Base-by-base conservation (phyloP, 2,113 vertebrate species). In the Canis aureus region DNA sequence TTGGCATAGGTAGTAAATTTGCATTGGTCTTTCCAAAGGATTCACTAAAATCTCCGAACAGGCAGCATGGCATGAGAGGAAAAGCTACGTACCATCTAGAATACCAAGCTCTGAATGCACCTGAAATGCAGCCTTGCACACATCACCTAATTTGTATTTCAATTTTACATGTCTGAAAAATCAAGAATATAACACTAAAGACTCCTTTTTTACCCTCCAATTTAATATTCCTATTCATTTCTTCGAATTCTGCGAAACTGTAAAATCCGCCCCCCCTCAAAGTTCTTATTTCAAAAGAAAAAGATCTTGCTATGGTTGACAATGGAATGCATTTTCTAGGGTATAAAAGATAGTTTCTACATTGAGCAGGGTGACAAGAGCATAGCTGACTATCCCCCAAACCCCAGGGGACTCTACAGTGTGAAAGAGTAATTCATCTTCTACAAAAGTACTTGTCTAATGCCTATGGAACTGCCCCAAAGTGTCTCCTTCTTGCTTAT, bases 101-200 rank as follows among this genome's bases (percentile, higher is more conserved):
- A 79, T 20, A 66, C 32, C 15, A 35, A 64, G 23, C 22, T 86
- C 76, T 82, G 23, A 49, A 2, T 71, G 32, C 16, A 23, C 15
- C 17, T 59, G 32, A 35, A 32, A 29, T 25, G 23, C 23, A 91
- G 2, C n/a, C 9, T 73, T 43, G 60, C 1, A 38, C n/a, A 69
- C 8, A 35, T 62, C 8, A 11, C 3, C 59, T 74, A 11, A 22
- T 76, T 80, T 82, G 32, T 84, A 12, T 71, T 94, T 49, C 53
- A 32, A 7, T 73, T 64, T 79, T 67, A 83, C 0, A 32, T n/a
- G 43, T 23, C 13, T 80, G 5, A 49, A 66, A 90, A 95, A 94
- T 35, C 11, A 91, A 91, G 32, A 96, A n/a, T 79, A 57, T 83
- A 93, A 51, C 25, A 91, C 20, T 97, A 71, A 78, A 91, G 17